Evolutionary conservation across 2,797 vertebrate species (phyloP).

Genomic region (Echeneis naucrates): DNA sequence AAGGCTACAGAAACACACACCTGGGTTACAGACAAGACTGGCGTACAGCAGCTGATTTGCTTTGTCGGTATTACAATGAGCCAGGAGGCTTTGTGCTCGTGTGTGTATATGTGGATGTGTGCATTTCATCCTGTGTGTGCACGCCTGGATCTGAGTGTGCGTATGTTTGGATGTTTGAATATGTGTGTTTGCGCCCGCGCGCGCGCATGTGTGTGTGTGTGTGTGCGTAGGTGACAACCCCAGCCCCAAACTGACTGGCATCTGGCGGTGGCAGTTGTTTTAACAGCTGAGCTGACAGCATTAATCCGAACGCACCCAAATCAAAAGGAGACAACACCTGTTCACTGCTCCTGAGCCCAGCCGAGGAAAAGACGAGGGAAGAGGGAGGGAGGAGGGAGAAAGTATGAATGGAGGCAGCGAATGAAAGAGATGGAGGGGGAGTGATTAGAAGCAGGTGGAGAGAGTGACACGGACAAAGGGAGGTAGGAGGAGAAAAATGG

Average conservation of each 20-base stretch:
- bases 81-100: slow-evolving; percentile 56
- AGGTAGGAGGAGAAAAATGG: slow-evolving; percentile 45
- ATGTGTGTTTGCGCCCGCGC: slow-evolving; percentile 39
- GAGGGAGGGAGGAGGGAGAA: slow-evolving; percentile 12
- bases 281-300: slow-evolving; percentile 99
- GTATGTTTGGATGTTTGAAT: slow-evolving; percentile 49
- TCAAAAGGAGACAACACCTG: slow-evolving; percentile 99
- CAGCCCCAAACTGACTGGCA: slow-evolving; percentile 98
- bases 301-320: slow-evolving; percentile 99
- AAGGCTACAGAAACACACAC: slow-evolving; percentile 66
- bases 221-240: slow-evolving; percentile 90
- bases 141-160: slow-evolving; percentile 39
- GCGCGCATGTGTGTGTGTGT: slow-evolving; percentile 50
- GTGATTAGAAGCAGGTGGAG: slow-evolving; percentile 77
- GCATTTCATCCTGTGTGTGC: slow-evolving; percentile 8
- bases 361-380: slow-evolving; percentile 53
- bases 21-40: slow-evolving; percentile 69
- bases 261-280: slow-evolving; percentile 99
- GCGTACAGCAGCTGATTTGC: slow-evolving; percentile 74
- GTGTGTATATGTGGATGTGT: slow-evolving; percentile 20
- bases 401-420: slow-evolving; percentile 59
- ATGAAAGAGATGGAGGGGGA: slow-evolving; percentile 66
- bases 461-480: slow-evolving; percentile 67
- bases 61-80: slow-evolving; percentile 74
- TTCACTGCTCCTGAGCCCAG: slow-evolving; percentile 94